A percentile compares a stretch with the other conserved stretches of the same genome.
Conservation (phyloP, 2,113 vertebrate species). For the Thunnus maccoyii region DNA sequence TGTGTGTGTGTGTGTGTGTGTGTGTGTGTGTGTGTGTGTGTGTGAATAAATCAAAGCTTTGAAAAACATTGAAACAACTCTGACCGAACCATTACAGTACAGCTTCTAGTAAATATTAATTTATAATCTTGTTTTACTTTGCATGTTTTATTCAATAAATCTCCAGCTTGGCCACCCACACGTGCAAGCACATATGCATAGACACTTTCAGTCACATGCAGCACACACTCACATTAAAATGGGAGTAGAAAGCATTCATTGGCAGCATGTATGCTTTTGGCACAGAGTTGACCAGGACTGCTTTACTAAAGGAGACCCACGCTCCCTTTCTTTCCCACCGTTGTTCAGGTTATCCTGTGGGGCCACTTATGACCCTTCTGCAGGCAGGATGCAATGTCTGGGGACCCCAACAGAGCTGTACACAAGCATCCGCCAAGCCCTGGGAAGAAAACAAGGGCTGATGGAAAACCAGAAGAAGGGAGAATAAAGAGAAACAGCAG, state of each 20-base stretch:
- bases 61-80: not conserved
- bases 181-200: constrained; percentile 13
- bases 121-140: not conserved
- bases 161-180: not conserved
- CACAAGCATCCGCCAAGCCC: constrained; percentile 84
- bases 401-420: constrained; percentile 81
- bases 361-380: constrained; percentile 82
- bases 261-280: constrained; percentile 71
- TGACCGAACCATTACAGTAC: not conserved
- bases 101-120: not conserved
- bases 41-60: constrained; percentile 32
- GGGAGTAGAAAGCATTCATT: constrained; percentile 55
- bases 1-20: constrained; percentile 51
- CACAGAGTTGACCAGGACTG: constrained; percentile 64
- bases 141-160: not conserved
- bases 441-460: constrained; percentile 85
- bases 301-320: constrained; percentile 71
- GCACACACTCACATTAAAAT: constrained; percentile 67
- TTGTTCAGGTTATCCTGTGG: constrained; percentile 87
- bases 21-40: not conserved
- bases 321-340: constrained; percentile 83
- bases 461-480: constrained; percentile 77
- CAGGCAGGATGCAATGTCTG: constrained; percentile 86
- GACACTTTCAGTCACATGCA: constrained; percentile 51
- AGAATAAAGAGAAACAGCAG: constrained; percentile 78